These are phyloP conservation scores for Bolborhynchus lineola DNA, from an alignment of 2,113 vertebrate genomes.

Conservation along the genomic window DNA sequence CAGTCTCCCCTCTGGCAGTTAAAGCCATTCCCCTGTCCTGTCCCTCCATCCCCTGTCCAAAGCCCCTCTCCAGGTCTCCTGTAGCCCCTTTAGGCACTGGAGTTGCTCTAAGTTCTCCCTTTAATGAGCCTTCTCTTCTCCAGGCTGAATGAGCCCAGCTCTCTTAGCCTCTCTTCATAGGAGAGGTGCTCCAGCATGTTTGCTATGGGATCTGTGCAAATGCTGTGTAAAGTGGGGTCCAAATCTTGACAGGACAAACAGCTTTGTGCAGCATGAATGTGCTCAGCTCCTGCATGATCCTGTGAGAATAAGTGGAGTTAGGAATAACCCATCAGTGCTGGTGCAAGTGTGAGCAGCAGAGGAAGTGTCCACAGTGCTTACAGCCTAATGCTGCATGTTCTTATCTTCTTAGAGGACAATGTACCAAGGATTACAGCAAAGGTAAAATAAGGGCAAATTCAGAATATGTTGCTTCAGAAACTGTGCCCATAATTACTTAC, in stretches of 20 bases:
- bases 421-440: neutral
- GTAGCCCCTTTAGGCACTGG: neutral
- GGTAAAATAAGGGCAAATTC: neutral
- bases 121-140: neutral
- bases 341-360: neutral
- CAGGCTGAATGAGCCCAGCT: neutral
- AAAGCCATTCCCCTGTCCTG: too few relatives aligned
- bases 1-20: too few relatives aligned
- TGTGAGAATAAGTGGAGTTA: neutral
- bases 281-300: neutral
- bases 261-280: rapidly evolving
- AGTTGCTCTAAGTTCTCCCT: neutral
- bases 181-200: rapidly evolving
- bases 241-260: rapidly evolving
- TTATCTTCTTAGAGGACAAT: neutral
- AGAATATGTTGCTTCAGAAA: neutral
- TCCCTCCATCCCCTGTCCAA: too few relatives aligned
- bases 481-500: neutral
- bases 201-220: neutral
- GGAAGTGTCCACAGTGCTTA: neutral
- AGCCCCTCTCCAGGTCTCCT: too few relatives aligned
- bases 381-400: neutral
- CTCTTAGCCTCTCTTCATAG: neutral
- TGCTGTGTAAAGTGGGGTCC: neutral
- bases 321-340: neutral